Base-by-base conservation (phyloP, 2,797 vertebrate species). In the Acestrorhynchus altus region DNA sequence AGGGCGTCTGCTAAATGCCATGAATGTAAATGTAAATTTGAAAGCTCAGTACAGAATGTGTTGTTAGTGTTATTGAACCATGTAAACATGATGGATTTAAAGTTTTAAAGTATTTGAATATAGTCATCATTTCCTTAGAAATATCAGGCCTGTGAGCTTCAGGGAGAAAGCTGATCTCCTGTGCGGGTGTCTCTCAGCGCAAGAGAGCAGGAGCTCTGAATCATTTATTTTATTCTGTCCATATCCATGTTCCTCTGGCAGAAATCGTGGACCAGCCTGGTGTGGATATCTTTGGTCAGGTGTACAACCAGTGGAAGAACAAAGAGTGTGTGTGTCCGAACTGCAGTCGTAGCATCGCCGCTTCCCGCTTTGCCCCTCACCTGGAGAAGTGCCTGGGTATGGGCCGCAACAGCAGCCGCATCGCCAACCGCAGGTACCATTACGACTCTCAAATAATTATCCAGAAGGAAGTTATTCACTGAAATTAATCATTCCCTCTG, bases 271-370 rank as follows among this genome's bases (percentile, higher is more conserved):
- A 99, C 91, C 96, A 99, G 89, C 97, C 97, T 0, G 97, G 97
- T 4, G 95, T 99, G 89, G 97, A 99, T 89, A 98, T 99, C 85
- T 99, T 99, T 64, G 97, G 97, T 57, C 97, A 99, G 87, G 97
- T 98, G 74, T 99, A 96, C 90, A 98, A 98, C 92, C 97, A 98
- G 90, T 98, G 97, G 97, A 99, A 98, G 91, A 99, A 96, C 92
- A 98, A 98, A 88, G 97, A 99, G 89, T 99, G 97, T 0, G 97
- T 98, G 75, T 99, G 97, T 89, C 97, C 97, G 72, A 99, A 98
- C 90, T 99, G 97, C 89, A 98, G 95, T 87, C 94, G 97, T 70
- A 93, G 96, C 87, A 99, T 99, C 8, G 97, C 97, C 0, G 97
- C 97, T 1, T 98, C 97, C 5, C 96, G 97, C 86, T 98, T 99